A percentile compares a stretch with the other conserved stretches of the same genome.
Evolutionary conservation across 1,140 invertebrate genomes (phyloP).

Genomic region (Conus ventricosus): DNA sequence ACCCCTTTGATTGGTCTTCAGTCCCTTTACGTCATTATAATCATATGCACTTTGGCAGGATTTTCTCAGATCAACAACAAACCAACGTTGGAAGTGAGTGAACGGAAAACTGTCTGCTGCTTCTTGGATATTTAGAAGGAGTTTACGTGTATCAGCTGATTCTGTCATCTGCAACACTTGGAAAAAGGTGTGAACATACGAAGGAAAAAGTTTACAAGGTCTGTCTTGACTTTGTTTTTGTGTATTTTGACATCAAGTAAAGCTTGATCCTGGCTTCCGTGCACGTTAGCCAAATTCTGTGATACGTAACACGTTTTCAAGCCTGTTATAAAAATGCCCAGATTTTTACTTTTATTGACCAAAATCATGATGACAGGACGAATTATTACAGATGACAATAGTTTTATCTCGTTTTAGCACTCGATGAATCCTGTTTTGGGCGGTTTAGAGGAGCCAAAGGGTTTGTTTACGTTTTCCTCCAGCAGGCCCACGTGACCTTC

Average conservation of each 20-base stretch:
- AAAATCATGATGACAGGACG: not conserved
- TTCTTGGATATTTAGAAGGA: not conserved
- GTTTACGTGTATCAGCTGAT: not conserved
- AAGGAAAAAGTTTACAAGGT: not conserved
- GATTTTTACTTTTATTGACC: not conserved
- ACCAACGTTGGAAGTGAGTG: slow-evolving; percentile 8
- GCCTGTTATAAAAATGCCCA: not conserved
- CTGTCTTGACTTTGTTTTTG: not conserved
- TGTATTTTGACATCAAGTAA: not conserved
- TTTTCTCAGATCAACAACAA: slow-evolving; percentile 30
- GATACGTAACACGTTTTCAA: not conserved
- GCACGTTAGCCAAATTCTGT: not conserved
- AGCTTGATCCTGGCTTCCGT: not conserved
- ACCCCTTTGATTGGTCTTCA: slow-evolving; percentile 5
- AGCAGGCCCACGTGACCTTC: slow-evolving; percentile 15
- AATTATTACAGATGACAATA: not conserved
- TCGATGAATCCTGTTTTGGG: not conserved
- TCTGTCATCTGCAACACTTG: not conserved
- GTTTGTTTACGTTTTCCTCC: slow-evolving; percentile 17
- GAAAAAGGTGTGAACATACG: not conserved
- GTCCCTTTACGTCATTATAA: not conserved
- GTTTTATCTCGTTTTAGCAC: not conserved
- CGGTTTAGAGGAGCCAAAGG: not conserved
- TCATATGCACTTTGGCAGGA: slow-evolving; percentile 19
- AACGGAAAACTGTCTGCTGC: not conserved